Base-by-base conservation (phyloP, 2,797 vertebrate species). In the Clarias pachynema region DNA sequence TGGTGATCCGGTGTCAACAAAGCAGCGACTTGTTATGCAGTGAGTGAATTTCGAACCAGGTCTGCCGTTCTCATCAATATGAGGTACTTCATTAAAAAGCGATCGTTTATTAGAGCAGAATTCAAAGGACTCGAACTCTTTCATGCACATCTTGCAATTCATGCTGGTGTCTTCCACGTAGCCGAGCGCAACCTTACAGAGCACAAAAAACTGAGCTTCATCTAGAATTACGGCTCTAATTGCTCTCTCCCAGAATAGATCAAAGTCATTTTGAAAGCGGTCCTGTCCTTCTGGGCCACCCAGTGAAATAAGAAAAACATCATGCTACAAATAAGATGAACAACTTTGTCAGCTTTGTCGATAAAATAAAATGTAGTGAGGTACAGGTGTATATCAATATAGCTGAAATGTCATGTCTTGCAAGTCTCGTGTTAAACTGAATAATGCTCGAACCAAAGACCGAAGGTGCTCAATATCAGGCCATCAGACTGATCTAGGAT, bases 261-360 rank as follows among this genome's bases (percentile, higher is more conserved):
- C 81, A 88, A 87, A 88, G 87, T 83, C 81, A 85, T 85, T 83
- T 81, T 80, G 57, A 83, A 88, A 44, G 69, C 34, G 82, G 56
- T 60, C 79, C 81, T 72, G 60, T 78, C 59, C 74, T 70, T 79
- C 79, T 60, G 53, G 82, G 16, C 69, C 44, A 81, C 69, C 60
- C 31, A 62, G 56, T 34, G 77, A 84, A 84, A 81, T 79, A 84
- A 66, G 29, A 80, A 74, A 83, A 85, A 40, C 40, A 80, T 70
- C 37, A 68, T 49, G 26, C n/a, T 29, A 5, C 57, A 65, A 40
- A 40, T 57, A 59, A 37, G 44, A 69, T 70, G 66, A 57, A 69
- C 26, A 20, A 14, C 49, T 53, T 14, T 69, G 80, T 57, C 49
- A 40, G 53, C 81, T 66, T 4, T 65, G 37, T 80, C 62, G 44